Percentiles rank a stretch among this genome's conserved stretches.
Evolutionary conservation across 2,113 vertebrate genomes (phyloP).

Genomic region (Nothobranchius furzeri): DNA sequence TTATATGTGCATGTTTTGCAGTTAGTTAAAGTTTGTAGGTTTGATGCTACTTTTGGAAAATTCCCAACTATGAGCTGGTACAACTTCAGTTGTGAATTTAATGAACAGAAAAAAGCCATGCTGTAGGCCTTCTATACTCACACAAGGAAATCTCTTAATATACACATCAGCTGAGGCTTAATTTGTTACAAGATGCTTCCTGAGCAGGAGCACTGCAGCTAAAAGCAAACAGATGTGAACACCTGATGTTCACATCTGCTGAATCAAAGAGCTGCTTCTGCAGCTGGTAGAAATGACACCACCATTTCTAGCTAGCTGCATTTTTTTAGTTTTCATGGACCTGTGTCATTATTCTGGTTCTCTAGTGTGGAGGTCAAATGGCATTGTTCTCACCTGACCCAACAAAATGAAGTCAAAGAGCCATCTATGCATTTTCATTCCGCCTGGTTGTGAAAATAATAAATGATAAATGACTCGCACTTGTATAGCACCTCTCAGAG

Average conservation of each 20-base stretch:
- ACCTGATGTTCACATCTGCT: slow-evolving; percentile 2
- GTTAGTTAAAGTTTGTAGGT: too few relatives aligned
- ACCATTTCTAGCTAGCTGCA: neutral
- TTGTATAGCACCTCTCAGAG: too few relatives aligned
- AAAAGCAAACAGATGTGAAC: slow-evolving; percentile 5
- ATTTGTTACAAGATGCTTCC: neutral
- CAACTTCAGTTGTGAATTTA: too few relatives aligned
- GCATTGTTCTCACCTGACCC: slow-evolving; percentile 18
- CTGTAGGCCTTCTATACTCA: too few relatives aligned
- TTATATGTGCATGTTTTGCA: too few relatives aligned
- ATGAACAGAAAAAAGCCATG: too few relatives aligned
- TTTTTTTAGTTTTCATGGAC: neutral
- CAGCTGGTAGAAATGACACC: slow-evolving; percentile 8
- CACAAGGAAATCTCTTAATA: too few relatives aligned
- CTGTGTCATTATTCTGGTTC: too few relatives aligned
- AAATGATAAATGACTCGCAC: too few relatives aligned
- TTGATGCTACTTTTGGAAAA: too few relatives aligned
- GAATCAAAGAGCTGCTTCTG: slow-evolving; percentile 18
- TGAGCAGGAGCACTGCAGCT: neutral
- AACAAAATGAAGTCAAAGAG: slow-evolving; percentile 9
- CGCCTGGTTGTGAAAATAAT: neutral
- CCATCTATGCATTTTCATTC: neutral
- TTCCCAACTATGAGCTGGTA: too few relatives aligned
- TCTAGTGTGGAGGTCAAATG: slow-evolving; percentile 14
- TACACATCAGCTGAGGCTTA: neutral